Evolutionary conservation across 1,140 invertebrate species (phyloP).

Genomic region (Nasonia longicornis): DNA sequence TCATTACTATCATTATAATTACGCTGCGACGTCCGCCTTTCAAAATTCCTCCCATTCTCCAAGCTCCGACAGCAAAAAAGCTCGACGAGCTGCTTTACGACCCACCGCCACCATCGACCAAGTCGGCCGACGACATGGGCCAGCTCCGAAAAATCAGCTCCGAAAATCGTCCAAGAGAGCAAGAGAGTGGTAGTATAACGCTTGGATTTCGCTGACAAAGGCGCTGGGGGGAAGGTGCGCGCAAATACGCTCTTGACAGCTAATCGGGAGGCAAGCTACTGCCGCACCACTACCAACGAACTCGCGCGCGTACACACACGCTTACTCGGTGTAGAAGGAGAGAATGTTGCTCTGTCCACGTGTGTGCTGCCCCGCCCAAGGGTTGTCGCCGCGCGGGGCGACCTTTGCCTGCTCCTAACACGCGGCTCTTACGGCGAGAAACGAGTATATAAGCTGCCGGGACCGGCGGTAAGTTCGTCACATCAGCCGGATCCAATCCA

Average conservation of each 20-base stretch:
- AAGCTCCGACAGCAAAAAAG: background rate
- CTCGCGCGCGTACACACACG: background rate
- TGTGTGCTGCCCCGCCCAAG: constrained; percentile 37
- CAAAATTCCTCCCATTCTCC: background rate
- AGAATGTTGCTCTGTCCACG: constrained; percentile 3
- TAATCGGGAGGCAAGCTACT: constrained; percentile 3
- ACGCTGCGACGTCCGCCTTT: background rate
- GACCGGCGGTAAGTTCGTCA: background rate
- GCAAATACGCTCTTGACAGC: background rate
- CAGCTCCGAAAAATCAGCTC: background rate
- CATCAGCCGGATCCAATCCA: constrained; percentile 19
- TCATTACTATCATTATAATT: background rate
- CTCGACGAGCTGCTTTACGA: background rate
- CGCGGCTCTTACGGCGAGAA: constrained; percentile 1
- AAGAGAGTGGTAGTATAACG: background rate
- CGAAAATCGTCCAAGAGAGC: background rate
- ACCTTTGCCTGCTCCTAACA: background rate
- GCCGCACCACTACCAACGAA: background rate
- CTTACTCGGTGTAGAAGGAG: background rate
- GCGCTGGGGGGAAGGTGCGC: constrained; percentile 2
- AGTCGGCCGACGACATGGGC: background rate
- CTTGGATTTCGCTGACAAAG: constrained; percentile 15
- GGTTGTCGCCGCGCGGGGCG: constrained; percentile 15
- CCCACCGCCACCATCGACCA: background rate
- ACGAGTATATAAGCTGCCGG: constrained; percentile 33